phyloP scores from a whole-genome alignment of 2,888 invertebrate genomes.

The Drosophila subsilvestris region DNA sequence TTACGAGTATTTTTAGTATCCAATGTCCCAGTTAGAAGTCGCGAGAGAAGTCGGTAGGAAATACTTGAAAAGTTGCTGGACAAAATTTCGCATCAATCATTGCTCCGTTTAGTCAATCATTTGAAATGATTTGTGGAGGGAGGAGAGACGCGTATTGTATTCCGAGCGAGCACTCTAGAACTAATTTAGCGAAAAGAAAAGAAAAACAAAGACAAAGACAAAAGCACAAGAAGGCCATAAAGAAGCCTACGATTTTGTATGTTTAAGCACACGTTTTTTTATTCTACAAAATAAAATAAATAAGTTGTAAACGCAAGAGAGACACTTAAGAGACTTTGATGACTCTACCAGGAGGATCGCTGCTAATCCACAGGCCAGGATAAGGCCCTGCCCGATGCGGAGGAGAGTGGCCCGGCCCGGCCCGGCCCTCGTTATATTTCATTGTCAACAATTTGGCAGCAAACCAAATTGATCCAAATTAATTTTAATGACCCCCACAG shows the following conservation, averaged over 20 bases:
- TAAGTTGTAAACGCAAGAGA: conserved; percentile 71
- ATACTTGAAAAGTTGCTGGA: conserved; percentile 11
- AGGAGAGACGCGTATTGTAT: no score
- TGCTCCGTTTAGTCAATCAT: conserved; percentile 52
- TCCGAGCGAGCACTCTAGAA: conserved; percentile 25
- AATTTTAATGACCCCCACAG: conserved; percentile 82
- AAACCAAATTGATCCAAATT: conserved; percentile 83
- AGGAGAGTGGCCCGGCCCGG: conserved; percentile 10
- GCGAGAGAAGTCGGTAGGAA: neutral
- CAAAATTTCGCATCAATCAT: conserved; percentile 17
- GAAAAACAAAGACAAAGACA: neutral
- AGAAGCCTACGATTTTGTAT: conserved; percentile 66
- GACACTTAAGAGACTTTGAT: conserved; percentile 56
- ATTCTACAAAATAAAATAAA: conserved; percentile 55
- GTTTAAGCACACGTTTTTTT: conserved; percentile 50
- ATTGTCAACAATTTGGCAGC: conserved; percentile 83
- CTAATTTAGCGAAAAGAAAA: conserved; percentile 52
- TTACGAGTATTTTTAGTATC: neutral
- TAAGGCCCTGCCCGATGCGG: neutral
- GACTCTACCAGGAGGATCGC: conserved; percentile 59
- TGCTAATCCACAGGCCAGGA: neutral
- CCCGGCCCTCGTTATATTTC: conserved; percentile 71
- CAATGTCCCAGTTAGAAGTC: conserved; percentile 56
- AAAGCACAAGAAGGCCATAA: conserved; percentile 33
- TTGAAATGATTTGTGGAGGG: conserved; percentile 59